phyloP scores from a whole-genome alignment of 2,888 invertebrate species.

The Tortricodes alternella region DNA sequence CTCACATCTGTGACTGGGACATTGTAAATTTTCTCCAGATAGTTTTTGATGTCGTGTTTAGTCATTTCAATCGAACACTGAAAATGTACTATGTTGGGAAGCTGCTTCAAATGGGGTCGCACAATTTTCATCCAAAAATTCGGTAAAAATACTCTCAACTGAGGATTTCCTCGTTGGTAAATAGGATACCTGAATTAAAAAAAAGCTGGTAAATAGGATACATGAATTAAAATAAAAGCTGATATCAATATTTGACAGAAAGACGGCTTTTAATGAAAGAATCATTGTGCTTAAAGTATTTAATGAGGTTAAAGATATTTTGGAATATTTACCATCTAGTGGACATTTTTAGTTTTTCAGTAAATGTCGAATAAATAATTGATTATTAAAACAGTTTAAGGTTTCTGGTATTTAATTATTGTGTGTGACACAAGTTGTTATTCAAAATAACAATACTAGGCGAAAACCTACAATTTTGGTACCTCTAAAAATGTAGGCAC shows the following conservation, averaged over 20 bases:
- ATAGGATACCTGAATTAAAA: constrained; percentile 89
- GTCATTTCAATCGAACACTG: constrained; percentile 98
- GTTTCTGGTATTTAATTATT: too few species aligned
- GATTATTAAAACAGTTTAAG: neutral
- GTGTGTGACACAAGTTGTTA: too few species aligned
- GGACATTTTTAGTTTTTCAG: constrained; percentile 54
- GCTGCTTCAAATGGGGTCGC: constrained; percentile 85
- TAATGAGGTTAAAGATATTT: neutral
- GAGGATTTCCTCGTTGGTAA: constrained; percentile 96
- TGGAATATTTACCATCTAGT: constrained; percentile 61
- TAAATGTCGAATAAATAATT: neutral
- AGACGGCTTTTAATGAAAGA: too few species aligned
- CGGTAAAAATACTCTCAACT: constrained; percentile 94
- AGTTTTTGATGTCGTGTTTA: constrained; percentile 93
- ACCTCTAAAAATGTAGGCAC: too few species aligned
- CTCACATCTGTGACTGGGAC: constrained; percentile 90
- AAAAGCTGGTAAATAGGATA: too few species aligned
- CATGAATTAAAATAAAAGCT: too few species aligned
- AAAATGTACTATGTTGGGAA: constrained; percentile 93
- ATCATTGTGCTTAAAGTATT: neutral
- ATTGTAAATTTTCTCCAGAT: constrained; percentile 97
- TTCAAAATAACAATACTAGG: too few species aligned
- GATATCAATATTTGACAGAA: too few species aligned
- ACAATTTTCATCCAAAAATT: constrained; percentile 99
- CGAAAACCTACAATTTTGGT: too few species aligned